A percentile compares a stretch with the other conserved stretches of the same genome.
phyloP scores from a whole-genome alignment of 1,140 invertebrate genomes.

The Lithobius niger region DNA sequence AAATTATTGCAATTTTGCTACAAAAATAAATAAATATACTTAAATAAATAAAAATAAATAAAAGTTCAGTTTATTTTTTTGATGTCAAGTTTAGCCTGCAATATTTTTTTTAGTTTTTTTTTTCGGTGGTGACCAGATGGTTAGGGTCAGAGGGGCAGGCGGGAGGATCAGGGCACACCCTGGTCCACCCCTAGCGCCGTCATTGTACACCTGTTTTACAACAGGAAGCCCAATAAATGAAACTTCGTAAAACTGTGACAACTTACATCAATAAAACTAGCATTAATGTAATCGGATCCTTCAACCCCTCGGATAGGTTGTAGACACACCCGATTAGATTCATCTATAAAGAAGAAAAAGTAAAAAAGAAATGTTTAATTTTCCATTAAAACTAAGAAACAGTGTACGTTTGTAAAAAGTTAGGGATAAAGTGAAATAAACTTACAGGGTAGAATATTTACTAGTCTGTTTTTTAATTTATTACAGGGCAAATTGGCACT shows the following conservation, averaged over 20 bases:
- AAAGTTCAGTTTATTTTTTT: not conserved
- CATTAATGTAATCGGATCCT: constrained; percentile 98
- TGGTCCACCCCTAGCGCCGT: no score
- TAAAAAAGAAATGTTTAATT: not conserved
- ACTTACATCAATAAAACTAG: constrained; percentile 85
- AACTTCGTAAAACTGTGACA: no score
- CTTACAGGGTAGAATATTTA: constrained; percentile 88
- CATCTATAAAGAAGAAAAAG: constrained; percentile 36
- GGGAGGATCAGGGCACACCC: no score
- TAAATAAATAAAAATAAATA: not conserved
- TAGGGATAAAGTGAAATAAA: constrained; percentile 16
- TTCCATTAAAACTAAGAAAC: no score
- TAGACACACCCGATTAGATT: constrained; percentile 85
- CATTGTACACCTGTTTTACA: no score
- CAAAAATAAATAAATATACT: not conserved
- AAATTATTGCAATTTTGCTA: no score
- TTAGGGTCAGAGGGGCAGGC: no score
- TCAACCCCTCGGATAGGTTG: constrained; percentile 80
- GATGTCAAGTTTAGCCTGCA: not conserved
- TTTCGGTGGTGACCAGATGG: not conserved
- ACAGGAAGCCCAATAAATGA: no score
- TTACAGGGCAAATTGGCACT: constrained; percentile 93
- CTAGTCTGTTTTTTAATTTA: constrained; percentile 94
- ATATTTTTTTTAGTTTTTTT: no score
- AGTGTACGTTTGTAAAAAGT: no score